A percentile compares a stretch with the other conserved stretches of the same genome.
phyloP scores from a whole-genome alignment of 2,888 invertebrate genomes.

The Alsophila aescularia region DNA sequence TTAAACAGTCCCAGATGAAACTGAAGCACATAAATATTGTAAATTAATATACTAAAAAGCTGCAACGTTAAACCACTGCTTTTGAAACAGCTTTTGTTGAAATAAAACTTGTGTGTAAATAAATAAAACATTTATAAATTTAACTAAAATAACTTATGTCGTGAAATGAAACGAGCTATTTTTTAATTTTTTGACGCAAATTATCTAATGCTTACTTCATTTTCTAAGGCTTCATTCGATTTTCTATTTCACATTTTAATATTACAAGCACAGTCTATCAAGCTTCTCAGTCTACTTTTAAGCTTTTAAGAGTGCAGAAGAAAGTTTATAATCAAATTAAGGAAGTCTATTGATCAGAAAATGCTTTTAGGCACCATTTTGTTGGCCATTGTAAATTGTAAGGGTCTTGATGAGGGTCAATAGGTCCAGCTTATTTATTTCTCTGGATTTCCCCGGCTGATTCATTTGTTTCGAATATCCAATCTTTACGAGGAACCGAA shows the following conservation, averaged over 20 bases:
- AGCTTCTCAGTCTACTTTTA: constrained; percentile 15
- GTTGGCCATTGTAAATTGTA: constrained; percentile 50
- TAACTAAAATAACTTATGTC: constrained; percentile 1
- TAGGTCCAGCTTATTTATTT: constrained; percentile 53
- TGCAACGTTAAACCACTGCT: constrained; percentile 1
- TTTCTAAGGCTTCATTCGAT: constrained; percentile 25
- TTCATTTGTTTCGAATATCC: constrained; percentile 33
- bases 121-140: constrained; percentile 5
- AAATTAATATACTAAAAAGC: constrained; percentile 8
- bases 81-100: constrained; percentile 4
- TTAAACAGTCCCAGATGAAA: constrained; percentile 75
- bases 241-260: constrained; percentile 24
- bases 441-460: constrained; percentile 39
- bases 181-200: constrained; percentile 16
- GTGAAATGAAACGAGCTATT: not conserved
- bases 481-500: constrained; percentile 15
- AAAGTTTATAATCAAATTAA: constrained; percentile 48
- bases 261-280: constrained; percentile 13
- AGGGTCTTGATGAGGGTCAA: constrained; percentile 55
- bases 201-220: constrained; percentile 30
- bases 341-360: constrained; percentile 44
- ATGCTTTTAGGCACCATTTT: constrained; percentile 48
- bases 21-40: constrained; percentile 69
- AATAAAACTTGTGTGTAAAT: constrained; percentile 2
- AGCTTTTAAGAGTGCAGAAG: constrained; percentile 21